phyloP scores from a whole-genome alignment of 2,888 invertebrate species.

The Noctua janthe region DNA sequence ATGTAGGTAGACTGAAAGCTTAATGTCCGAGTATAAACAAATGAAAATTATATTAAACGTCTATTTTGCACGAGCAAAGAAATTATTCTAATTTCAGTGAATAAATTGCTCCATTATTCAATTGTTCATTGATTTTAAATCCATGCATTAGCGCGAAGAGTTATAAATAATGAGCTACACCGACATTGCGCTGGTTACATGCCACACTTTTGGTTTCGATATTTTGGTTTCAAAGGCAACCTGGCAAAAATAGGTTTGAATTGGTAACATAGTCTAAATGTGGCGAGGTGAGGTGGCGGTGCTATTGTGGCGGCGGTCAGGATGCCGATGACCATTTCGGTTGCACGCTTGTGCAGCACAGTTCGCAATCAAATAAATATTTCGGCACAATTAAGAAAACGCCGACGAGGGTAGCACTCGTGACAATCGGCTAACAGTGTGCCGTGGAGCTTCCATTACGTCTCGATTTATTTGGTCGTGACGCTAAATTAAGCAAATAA shows the following conservation, averaged over 20 bases:
- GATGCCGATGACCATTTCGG: slow-evolving; percentile 90
- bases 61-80: slow-evolving; percentile 34
- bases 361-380: slow-evolving; percentile 90
- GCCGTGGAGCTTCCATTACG: slow-evolving; percentile 76
- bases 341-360: slow-evolving; percentile 87
- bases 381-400: slow-evolving; percentile 91
- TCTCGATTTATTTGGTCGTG: slow-evolving; percentile 62
- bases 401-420: slow-evolving; percentile 89
- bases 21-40: slow-evolving; percentile 22
- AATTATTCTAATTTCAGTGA: slow-evolving; percentile 48
- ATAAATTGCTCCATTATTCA: slow-evolving; percentile 41
- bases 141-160: slow-evolving; percentile 42
- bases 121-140: slow-evolving; percentile 52
- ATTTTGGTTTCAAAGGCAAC: slow-evolving; percentile 57
- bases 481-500: neutral
- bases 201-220: slow-evolving; percentile 44
- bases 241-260: slow-evolving; percentile 77
- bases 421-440: slow-evolving; percentile 83
- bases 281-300: slow-evolving; percentile 73
- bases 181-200: slow-evolving; percentile 20
- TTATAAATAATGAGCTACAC: slow-evolving; percentile 46
- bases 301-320: slow-evolving; percentile 83
- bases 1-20: neutral
- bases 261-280: slow-evolving; percentile 73
- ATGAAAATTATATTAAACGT: slow-evolving; percentile 37